Base-by-base conservation (phyloP, 1,140 invertebrate genomes). In the Andricus grossulariae region DNA sequence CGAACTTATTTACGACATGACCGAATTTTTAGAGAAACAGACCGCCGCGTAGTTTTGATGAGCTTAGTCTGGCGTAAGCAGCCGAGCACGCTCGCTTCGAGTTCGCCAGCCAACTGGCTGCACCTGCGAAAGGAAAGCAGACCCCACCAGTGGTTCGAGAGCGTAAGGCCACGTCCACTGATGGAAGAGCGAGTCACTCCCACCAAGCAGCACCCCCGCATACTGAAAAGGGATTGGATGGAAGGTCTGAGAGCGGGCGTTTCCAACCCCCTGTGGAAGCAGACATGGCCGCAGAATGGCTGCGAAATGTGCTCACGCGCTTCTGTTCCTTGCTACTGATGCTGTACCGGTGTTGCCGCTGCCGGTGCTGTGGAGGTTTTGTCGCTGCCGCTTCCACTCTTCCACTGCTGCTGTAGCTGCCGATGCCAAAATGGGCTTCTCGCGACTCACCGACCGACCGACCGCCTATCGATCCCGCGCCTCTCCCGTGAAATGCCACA, bases 241-340 rank as follows among this genome's bases (percentile, higher is more conserved):
- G 11, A 7, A 4, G 70, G 18, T 70, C 18, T n/a, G 66, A 50
- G 73, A 76, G 79, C 77, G 83, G 87, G 85, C 84, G 86, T 81
- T 72, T 49, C 83, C 78, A 72, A 83, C 77, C 80, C 82, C 76
- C 71, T 60, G 71, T 74, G 72, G 74, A 71, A 73, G 52, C 72
- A 78, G 84, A 84, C 82, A 89, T 88, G 87, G 84, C 87, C 82
- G 86, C 85, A 84, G 89, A 88, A 89, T 90, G 89, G 88, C 89
- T 88, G 87, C 87, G 83, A 80, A 72, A 71, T 76, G 60, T 54
- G 79, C 76, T 78, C 82, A 81, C 54, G 75, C 83, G 82, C 77
- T 77, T 66, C 74, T 52, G 72, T 60, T 71, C 54, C 50, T 49
- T 70, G 66, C 50, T 72, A 19, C 49, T 75, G 51, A 19, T 57